Percentiles rank a stretch among this genome's conserved stretches.
Evolutionary conservation across 1,140 invertebrate genomes (phyloP).

Genomic region (Drosophila pseudoobscura): DNA sequence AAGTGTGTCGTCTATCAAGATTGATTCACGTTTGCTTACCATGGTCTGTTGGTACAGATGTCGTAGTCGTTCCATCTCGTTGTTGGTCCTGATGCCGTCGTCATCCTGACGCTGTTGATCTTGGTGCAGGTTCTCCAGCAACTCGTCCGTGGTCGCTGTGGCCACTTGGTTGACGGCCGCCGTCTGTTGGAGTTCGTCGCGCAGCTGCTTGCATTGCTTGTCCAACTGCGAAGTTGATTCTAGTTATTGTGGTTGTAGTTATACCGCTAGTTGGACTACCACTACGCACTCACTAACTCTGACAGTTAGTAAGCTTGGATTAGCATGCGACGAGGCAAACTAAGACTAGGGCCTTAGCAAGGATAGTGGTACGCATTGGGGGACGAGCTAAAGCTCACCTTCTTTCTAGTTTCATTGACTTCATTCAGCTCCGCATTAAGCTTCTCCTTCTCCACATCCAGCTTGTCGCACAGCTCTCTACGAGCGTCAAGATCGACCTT

Average conservation of each 20-base stretch:
- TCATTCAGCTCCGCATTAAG: constrained; percentile 76
- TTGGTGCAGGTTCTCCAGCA: constrained; percentile 55
- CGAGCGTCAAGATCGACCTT: constrained; percentile 73
- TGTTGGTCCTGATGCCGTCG: constrained; percentile 43
- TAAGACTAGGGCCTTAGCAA: constrained; percentile 12
- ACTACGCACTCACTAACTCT: constrained; percentile 9
- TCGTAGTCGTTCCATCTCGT: constrained; percentile 64
- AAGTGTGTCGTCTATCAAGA: neutral
- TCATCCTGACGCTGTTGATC: constrained; percentile 71
- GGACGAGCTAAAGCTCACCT: constrained; percentile 56
- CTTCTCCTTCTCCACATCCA: constrained; percentile 73
- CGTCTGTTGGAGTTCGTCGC: constrained; percentile 52
- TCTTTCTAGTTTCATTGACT: constrained; percentile 59
- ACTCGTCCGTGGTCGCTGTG: constrained; percentile 63
- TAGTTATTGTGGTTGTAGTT: constrained; percentile 4
- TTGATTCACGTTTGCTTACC: constrained; percentile 38
- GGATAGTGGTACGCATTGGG: constrained; percentile 19
- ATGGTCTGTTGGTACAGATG: constrained; percentile 52
- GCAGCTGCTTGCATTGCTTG: constrained; percentile 61
- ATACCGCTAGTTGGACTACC: no score
- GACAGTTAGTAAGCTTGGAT: constrained; percentile 1
- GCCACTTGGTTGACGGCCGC: constrained; percentile 47
- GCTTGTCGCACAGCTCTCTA: constrained; percentile 76
- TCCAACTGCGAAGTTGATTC: constrained; percentile 34
- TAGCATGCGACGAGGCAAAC: constrained; percentile 1